These are phyloP conservation scores for Andrena flavipes DNA, from an alignment of 2,888 invertebrate genomes.

Conservation along the genomic window DNA sequence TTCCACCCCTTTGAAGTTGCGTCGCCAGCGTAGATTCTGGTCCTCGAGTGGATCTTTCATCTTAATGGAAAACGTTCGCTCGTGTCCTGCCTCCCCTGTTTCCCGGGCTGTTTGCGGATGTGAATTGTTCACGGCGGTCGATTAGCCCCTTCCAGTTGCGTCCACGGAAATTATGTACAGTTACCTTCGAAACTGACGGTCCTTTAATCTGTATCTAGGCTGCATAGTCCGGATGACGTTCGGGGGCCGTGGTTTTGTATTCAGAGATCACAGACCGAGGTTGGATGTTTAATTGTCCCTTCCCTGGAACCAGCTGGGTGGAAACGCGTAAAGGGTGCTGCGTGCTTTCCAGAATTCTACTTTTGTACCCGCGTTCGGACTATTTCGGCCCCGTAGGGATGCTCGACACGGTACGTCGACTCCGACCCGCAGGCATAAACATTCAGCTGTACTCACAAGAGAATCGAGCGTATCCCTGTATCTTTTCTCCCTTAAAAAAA, in stretches of 20 bases:
- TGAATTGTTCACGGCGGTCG: neutral
- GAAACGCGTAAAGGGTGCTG: conserved; percentile 3
- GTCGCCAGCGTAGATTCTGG: conserved; percentile 29
- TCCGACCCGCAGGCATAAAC: conserved; percentile 56
- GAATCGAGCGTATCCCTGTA: conserved; percentile 39
- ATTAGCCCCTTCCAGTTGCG: neutral
- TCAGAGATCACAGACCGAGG: neutral
- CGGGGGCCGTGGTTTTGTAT: neutral
- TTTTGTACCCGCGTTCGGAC: conserved; percentile 30
- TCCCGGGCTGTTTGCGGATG: neutral
- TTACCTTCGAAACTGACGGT: neutral
- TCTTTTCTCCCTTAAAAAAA: conserved; percentile 15
- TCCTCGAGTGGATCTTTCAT: conserved; percentile 36
- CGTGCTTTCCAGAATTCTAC: conserved; percentile 24
- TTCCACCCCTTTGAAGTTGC: conserved; percentile 65
- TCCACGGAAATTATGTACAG: neutral
- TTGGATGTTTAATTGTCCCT: conserved; percentile 7
- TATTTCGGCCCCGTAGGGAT: conserved; percentile 29
- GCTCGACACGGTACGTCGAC: conserved; percentile 56
- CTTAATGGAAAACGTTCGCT: conserved; percentile 35
- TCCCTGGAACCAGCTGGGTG: neutral
- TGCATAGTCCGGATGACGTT: neutral
- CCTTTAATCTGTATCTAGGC: neutral
- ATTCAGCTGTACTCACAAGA: conserved; percentile 65
- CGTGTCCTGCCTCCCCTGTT: neutral